Conservation (phyloP, 1,140 invertebrate species). For the Xylocopa sonorina region DNA sequence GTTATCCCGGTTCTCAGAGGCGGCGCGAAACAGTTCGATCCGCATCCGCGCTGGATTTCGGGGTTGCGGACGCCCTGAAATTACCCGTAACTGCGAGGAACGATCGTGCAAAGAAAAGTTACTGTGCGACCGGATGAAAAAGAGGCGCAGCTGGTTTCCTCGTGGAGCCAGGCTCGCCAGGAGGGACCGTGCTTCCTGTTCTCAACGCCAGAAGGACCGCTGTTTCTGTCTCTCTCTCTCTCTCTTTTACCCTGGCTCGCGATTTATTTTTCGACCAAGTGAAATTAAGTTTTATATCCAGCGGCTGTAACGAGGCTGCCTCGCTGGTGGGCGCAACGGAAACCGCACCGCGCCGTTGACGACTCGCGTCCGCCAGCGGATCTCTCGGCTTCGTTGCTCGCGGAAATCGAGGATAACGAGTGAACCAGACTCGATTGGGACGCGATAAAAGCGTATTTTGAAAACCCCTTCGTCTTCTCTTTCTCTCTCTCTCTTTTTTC, state of each 20-base stretch:
- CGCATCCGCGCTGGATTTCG: slow-evolving; percentile 37
- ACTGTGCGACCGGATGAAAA: slow-evolving; percentile 32
- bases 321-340: slow-evolving; percentile 54
- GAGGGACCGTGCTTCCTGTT: slow-evolving; percentile 46
- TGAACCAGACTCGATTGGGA: neutral
- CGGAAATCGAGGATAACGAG: slow-evolving; percentile 5
- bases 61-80: slow-evolving; percentile 41
- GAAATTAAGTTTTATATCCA: slow-evolving; percentile 73
- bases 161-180: too few relatives aligned
- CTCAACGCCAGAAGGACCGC: too few relatives aligned
- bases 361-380: slow-evolving; percentile 49
- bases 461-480: slow-evolving; percentile 3
- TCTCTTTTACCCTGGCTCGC: neutral
- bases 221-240: neutral
- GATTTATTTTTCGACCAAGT: slow-evolving; percentile 69
- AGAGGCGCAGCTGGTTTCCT: slow-evolving; percentile 41
- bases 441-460: slow-evolving; percentile 25
- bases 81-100: slow-evolving; percentile 47
- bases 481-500: too few relatives aligned
- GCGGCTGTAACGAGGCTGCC: slow-evolving; percentile 59
- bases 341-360: slow-evolving; percentile 61
- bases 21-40: slow-evolving; percentile 31
- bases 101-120: slow-evolving; percentile 46
- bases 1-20: slow-evolving; percentile 1
- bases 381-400: neutral